Evolutionary conservation across 2,113 vertebrate genomes (phyloP).

Genomic region (Edolisoma coerulescens): DNA sequence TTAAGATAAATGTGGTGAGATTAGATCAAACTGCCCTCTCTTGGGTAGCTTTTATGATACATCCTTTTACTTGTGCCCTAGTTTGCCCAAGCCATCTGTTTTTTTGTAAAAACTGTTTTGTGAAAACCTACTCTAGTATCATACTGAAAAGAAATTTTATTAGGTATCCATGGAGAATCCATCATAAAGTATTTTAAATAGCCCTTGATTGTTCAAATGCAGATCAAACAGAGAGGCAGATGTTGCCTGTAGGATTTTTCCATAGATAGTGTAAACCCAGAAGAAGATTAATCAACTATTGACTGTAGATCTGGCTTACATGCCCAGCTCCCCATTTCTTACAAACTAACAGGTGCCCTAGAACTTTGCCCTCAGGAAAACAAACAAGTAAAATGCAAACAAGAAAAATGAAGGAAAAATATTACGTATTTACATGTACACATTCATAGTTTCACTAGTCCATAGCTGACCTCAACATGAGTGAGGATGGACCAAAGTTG

Average conservation of each 20-base stretch:
- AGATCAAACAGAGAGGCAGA: background rate
- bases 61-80: background rate
- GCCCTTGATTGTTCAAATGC: background rate
- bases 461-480: background rate
- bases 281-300: background rate
- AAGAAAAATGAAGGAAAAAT: background rate
- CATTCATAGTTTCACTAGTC: background rate
- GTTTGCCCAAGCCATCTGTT: slow-evolving; percentile 7
- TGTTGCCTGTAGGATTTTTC: background rate
- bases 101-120: background rate
- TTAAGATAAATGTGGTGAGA: background rate
- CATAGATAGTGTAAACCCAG: background rate
- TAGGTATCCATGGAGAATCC: background rate
- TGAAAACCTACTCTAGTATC: background rate
- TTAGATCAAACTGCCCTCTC: background rate
- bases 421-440: background rate
- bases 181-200: background rate
- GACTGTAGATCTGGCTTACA: background rate
- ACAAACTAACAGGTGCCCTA: background rate
- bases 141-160: background rate
- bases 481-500: background rate
- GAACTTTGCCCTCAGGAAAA: background rate
- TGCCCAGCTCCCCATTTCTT: background rate
- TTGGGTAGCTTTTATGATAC: background rate
- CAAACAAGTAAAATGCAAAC: background rate